These are phyloP conservation scores for Pterostichus madidus DNA, from an alignment of 2,888 invertebrate genomes.

Conservation along the genomic window DNA sequence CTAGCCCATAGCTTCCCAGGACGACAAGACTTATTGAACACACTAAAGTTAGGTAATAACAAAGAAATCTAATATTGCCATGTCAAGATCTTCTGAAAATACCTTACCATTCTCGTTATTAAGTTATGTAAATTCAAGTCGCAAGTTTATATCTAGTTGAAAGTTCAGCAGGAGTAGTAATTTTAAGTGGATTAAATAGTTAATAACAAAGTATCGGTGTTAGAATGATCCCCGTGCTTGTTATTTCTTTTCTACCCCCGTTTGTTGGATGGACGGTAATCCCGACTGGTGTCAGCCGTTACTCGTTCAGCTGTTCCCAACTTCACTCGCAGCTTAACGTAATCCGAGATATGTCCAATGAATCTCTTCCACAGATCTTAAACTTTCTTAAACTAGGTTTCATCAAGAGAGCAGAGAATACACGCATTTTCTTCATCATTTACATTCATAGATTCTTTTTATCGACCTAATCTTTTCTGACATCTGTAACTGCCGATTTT, in stretches of 20 bases:
- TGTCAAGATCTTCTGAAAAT: too few species aligned
- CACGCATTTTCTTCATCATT: too few species aligned
- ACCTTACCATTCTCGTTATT: too few species aligned
- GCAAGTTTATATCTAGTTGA: too few species aligned
- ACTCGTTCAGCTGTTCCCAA: slow-evolving; percentile 14
- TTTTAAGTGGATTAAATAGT: slow-evolving; percentile 22
- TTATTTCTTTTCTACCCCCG: neutral
- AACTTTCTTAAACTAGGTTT: slow-evolving; percentile 16
- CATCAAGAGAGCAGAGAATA: neutral
- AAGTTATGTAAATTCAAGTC: too few species aligned
- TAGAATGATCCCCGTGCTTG: neutral
- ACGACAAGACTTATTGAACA: too few species aligned
- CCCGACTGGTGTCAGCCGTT: neutral
- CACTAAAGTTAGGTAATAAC: too few species aligned
- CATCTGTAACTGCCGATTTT: too few species aligned
- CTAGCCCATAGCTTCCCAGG: too few species aligned
- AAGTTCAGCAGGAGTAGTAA: neutral
- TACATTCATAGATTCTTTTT: too few species aligned
- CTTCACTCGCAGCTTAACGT: slow-evolving; percentile 7
- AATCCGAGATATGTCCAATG: slow-evolving; percentile 41
- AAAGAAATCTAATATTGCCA: too few species aligned
- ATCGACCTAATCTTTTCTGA: too few species aligned
- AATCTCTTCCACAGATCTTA: neutral
- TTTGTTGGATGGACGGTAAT: slow-evolving; percentile 9
- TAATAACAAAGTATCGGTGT: slow-evolving; percentile 8